Base-by-base conservation (phyloP, 2,113 vertebrate genomes). In the Pao palembangensis region DNA sequence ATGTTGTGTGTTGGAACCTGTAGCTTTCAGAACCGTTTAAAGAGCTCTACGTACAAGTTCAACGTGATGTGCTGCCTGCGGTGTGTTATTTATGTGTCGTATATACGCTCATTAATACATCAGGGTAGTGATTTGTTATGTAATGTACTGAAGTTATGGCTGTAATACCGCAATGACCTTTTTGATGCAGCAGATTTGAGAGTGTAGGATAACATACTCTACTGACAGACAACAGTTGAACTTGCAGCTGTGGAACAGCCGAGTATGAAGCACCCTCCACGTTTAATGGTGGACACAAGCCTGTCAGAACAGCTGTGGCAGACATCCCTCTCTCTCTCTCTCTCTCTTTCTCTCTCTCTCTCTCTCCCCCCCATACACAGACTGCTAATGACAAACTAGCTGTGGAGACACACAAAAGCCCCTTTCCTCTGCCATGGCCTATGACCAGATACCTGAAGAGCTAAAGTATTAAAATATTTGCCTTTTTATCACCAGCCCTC, bases 11-110 rank as follows among this genome's bases (percentile, higher is more conserved):
- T 54, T 18, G 58, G 44, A 58, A 54, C 50, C 69, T 43, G 71
- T 18, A 25, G 44, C 43, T 68, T 79, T 73, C 43, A 57, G 51
- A 77, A 23, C 53, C 57, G 71, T 73, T 83, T 69, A 65, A 73
- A 61, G 55, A 55, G 66, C 55, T 57, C 18, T 12, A 60, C 59
- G 77, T 79, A 48, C 79, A 80, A 76, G 38, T 74, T 7, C 70
- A 78, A 79, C 55, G 61, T 46, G 43, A 17, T 17, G 3, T 17
- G 16, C 57, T 61, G 31, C 14, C 7, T 15, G 46, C 46, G 25
- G 25, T 28, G 25, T 38, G 34, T 38, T 38, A 12, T 38, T 11
- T 12, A 58, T 61, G 51, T 28, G 25, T 4, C 5, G 25, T 3
- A 28, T 28, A 28, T 28, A 46, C 23, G 54, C 59, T 58, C 46